Evolutionary conservation across 2,797 vertebrate species (phyloP).

Genomic region (Salmo trutta): DNA sequence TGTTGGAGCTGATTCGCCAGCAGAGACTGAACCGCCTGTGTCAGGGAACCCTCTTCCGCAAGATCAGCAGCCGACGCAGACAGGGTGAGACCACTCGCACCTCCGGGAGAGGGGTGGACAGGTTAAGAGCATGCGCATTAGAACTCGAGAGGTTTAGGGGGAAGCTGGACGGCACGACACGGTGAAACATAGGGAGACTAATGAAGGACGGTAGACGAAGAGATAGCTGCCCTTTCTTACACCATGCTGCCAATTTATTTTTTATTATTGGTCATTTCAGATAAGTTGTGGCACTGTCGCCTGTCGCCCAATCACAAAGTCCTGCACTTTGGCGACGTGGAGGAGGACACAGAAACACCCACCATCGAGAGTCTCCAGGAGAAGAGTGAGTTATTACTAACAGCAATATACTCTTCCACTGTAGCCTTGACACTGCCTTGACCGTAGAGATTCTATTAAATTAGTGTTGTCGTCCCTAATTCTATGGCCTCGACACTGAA

Average conservation of each 20-base stretch:
- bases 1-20: slow-evolving; percentile 90
- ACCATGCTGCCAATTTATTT: neutral
- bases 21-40: slow-evolving; percentile 92
- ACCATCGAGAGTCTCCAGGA: slow-evolving; percentile 86
- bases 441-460: too few relatives aligned
- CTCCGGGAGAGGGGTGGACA: neutral
- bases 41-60: slow-evolving; percentile 91
- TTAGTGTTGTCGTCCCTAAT: too few relatives aligned
- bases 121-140: neutral
- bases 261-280: slow-evolving; percentile 63
- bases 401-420: neutral
- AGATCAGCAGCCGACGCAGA: slow-evolving; percentile 93
- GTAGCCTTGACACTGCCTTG: neutral
- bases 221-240: neutral
- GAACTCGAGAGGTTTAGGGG: neutral
- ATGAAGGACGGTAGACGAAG: neutral
- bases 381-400: slow-evolving; percentile 81
- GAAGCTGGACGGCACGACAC: neutral
- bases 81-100: slow-evolving; percentile 79
- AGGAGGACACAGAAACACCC: slow-evolving; percentile 79
- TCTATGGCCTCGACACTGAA: neutral
- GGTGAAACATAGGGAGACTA: neutral
- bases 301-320: slow-evolving; percentile 96
- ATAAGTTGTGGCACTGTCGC: slow-evolving; percentile 97
- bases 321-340: slow-evolving; percentile 92